These are phyloP conservation scores for Slavum lentiscoides DNA, from an alignment of 2,888 invertebrate species.

Conservation along the genomic window DNA sequence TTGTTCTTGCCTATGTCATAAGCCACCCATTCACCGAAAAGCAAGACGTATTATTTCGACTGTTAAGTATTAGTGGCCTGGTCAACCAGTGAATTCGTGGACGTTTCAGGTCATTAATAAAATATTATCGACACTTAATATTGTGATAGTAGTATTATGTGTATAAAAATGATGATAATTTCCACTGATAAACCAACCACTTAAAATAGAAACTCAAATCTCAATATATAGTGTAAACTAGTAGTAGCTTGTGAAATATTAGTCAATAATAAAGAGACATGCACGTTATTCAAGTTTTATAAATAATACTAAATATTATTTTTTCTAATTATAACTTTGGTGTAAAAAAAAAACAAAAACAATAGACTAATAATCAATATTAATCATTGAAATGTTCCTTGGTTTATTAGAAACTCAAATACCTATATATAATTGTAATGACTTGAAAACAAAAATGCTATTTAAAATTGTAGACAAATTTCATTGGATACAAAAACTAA, in stretches of 20 bases:
- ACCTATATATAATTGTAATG: no score
- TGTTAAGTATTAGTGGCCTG: constrained; percentile 33
- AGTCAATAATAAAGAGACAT: constrained; percentile 22
- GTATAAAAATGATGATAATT: not conserved
- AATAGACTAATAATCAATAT: not conserved
- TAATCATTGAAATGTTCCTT: not conserved
- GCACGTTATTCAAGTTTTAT: constrained; percentile 24
- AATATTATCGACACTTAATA: not conserved
- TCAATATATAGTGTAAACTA: constrained; percentile 3
- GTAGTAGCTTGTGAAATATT: constrained; percentile 25
- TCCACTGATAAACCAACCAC: constrained; percentile 49
- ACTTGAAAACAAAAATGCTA: no score
- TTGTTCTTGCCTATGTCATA: constrained; percentile 23
- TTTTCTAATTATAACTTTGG: constrained; percentile 5
- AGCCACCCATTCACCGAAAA: constrained; percentile 49
- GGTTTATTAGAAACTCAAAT: not conserved
- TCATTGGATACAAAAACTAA: no score
- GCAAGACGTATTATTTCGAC: constrained; percentile 12
- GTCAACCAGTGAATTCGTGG: constrained; percentile 36
- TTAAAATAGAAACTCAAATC: constrained; percentile 1
- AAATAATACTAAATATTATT: constrained; percentile 5
- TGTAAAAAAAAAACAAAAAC: not conserved
- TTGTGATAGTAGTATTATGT: not conserved
- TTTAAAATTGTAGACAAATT: no score
- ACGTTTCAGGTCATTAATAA: constrained; percentile 28